Evolutionary conservation across 2,797 vertebrate genomes (phyloP).

Genomic region (Oreochromis mossambicus): DNA sequence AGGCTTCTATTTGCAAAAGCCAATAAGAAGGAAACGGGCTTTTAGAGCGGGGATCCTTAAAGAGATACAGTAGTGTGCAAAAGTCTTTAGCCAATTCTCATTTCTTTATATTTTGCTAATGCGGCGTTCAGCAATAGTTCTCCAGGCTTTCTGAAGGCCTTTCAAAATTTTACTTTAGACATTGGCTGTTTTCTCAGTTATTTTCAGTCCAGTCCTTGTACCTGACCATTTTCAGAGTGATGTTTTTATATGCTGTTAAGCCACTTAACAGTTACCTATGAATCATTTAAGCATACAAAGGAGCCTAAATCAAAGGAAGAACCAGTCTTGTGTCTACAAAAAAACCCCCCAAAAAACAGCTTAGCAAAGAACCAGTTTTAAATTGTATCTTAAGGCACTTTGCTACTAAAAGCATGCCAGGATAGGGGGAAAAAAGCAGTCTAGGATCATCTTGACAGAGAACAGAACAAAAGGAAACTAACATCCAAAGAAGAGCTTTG

Average conservation of each 20-base stretch:
- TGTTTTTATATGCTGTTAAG: not conserved
- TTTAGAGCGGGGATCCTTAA: not conserved
- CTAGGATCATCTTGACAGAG: not conserved
- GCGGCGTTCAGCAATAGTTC: not conserved
- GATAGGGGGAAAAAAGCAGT: accelerated
- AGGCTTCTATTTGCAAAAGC: not conserved
- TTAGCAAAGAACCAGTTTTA: not conserved
- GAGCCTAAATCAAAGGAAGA: not conserved
- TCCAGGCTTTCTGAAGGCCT: not conserved
- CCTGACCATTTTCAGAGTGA: not conserved
- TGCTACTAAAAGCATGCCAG: not conserved
- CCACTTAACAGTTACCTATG: not conserved
- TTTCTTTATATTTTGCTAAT: not conserved
- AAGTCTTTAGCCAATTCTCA: not conserved
- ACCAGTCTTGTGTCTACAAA: not conserved
- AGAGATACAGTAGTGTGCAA: not conserved
- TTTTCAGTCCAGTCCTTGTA: not conserved
- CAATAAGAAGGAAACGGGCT: not conserved
- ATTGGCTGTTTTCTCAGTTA: not conserved
- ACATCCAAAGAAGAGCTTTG: not conserved
- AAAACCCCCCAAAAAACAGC: accelerated
- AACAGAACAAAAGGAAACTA: not conserved
- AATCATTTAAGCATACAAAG: not conserved
- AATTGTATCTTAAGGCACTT: not conserved
- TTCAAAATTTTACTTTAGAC: not conserved